phyloP scores from a whole-genome alignment of 2,797 vertebrate genomes.

The Rhinogobio ventralis region DNA sequence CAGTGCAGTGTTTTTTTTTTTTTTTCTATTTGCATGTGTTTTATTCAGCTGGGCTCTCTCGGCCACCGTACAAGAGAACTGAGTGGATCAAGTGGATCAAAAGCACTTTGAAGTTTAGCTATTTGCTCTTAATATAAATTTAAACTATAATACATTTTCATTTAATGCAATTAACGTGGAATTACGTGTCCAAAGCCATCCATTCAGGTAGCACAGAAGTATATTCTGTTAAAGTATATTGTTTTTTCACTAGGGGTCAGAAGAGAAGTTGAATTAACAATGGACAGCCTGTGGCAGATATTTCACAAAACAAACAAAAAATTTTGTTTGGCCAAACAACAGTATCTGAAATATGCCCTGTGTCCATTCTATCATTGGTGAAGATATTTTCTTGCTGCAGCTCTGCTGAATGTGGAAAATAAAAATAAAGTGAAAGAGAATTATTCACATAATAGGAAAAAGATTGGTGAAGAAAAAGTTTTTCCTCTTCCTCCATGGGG shows the following conservation, averaged over 20 bases:
- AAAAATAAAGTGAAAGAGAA: background rate
- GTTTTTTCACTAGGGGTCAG: background rate
- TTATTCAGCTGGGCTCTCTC: too few species aligned
- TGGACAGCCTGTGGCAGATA: background rate
- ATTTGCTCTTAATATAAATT: background rate
- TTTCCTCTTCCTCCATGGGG: background rate
- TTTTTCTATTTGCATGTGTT: too few species aligned
- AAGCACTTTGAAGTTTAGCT: background rate
- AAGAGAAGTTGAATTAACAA: background rate
- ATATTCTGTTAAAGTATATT: background rate
- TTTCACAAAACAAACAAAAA: background rate
- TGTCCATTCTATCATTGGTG: background rate
- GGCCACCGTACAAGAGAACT: too few species aligned
- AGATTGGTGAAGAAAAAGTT: background rate
- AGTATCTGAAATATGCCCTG: background rate
- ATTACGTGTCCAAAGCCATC: background rate
- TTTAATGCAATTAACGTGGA: background rate
- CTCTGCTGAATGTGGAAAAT: background rate
- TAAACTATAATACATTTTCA: background rate
- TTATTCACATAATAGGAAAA: background rate
- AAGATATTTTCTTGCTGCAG: background rate
- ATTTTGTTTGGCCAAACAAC: background rate
- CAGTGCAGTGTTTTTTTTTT: too few species aligned
- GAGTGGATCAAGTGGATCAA: too few species aligned
- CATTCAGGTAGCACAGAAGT: background rate